Evolutionary conservation across 2,113 vertebrate genomes (phyloP).

Genomic region (Phalacrocorax carbo): DNA sequence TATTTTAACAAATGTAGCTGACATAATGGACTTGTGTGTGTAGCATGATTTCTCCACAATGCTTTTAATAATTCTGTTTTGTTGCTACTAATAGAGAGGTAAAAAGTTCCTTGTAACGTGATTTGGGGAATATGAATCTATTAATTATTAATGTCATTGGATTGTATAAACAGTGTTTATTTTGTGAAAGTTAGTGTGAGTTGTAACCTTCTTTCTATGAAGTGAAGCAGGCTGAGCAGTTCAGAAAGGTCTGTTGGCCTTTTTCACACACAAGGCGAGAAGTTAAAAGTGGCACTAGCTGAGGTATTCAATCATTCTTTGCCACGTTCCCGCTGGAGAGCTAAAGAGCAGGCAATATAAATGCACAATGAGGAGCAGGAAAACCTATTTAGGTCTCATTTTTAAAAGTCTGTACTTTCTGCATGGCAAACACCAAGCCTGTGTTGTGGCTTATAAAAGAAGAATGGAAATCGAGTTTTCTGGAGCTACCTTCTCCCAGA

Average conservation of each 20-base stretch:
- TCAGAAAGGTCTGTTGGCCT: not conserved
- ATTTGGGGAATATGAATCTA: not conserved
- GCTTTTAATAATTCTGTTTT: not conserved
- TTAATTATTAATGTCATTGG: not conserved
- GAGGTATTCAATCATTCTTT: not conserved
- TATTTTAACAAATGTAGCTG: not conserved
- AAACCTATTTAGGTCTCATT: not conserved
- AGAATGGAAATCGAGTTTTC: not conserved
- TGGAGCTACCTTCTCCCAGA: not conserved
- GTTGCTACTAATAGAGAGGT: not conserved
- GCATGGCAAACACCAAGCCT: rapidly evolving
- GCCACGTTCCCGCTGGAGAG: not conserved
- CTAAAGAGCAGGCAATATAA: not conserved
- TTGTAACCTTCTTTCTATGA: not conserved
- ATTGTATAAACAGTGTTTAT: not conserved
- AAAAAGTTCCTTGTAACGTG: not conserved
- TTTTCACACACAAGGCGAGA: not conserved
- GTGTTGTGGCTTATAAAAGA: not conserved
- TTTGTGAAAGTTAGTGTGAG: not conserved
- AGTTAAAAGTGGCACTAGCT: not conserved
- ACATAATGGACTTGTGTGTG: not conserved
- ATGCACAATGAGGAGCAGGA: not conserved
- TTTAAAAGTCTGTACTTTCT: not conserved
- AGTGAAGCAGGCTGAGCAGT: not conserved
- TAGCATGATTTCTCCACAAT: not conserved